Base-by-base conservation (phyloP, 1,140 invertebrate genomes). In the Orchesella cincta region DNA sequence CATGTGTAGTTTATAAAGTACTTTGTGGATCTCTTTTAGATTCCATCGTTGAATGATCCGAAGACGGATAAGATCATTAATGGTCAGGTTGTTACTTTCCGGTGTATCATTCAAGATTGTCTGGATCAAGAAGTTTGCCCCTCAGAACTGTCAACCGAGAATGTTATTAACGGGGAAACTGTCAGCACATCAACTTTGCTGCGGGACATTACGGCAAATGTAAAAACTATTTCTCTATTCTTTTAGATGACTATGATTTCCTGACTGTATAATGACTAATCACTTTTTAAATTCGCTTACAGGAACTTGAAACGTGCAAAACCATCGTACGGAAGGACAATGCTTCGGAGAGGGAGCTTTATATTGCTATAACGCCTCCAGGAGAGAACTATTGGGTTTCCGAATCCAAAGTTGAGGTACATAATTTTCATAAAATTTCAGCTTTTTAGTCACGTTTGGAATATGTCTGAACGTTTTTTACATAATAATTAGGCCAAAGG, bases 91-190 rank as follows among this genome's bases (percentile, higher is more conserved):
- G 62, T 67, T n/a, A 8, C 8, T 14, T 67, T 67, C n/a, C 62
- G 62, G 28, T 67, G 62, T 23, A 67, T 67, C 26, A 29, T 67
- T 67, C 62, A 67, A 23, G 62, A 67, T 31, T 12, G 33, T 12
- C 8, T 67, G 3, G 28, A n/a, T n/a, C n/a, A n/a, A n/a, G n/a
- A n/a, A n/a, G n/a, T n/a, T n/a, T n/a, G n/a, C n/a, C n/a, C n/a
- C n/a, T n/a, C n/a, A n/a, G n/a, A n/a, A n/a, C n/a, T n/a, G n/a
- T n/a, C n/a, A n/a, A n/a, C n/a, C n/a, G n/a, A n/a, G n/a, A n/a
- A n/a, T n/a, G n/a, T n/a, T n/a, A 57, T 57, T 57, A 57, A 12
- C 23, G n/a, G n/a, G 3, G 54, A 57, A 26, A 23, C 26, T 23
- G 14, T 18, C 3, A 57, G 12, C 5, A 57, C 12, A 57, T n/a